These are phyloP conservation scores for Eupithecia subumbrata DNA, from an alignment of 2,888 invertebrate genomes.

Conservation along the genomic window DNA sequence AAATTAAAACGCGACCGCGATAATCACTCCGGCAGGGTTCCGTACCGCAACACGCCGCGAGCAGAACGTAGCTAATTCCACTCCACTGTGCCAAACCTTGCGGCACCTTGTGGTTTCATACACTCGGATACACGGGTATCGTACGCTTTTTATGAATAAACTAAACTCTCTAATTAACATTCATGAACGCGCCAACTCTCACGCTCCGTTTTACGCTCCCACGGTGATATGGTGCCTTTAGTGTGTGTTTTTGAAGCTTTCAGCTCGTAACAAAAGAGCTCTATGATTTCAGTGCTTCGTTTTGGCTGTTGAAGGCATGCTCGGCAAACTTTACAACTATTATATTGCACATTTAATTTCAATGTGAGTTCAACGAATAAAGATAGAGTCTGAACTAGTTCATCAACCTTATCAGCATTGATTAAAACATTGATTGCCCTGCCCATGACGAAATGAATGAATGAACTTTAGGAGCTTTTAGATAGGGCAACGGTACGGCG, in stretches of 20 bases:
- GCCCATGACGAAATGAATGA: not conserved
- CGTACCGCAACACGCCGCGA: slow-evolving; percentile 56
- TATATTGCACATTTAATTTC: not conserved
- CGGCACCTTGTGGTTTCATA: slow-evolving; percentile 52
- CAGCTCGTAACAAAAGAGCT: not conserved
- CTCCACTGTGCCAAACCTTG: slow-evolving; percentile 44
- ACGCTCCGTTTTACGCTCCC: slow-evolving; percentile 21
- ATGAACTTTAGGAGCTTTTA: not conserved
- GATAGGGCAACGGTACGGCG: too few relatives aligned
- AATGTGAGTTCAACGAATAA: not conserved
- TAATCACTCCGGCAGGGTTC: slow-evolving; percentile 64
- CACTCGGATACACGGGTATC: slow-evolving; percentile 10
- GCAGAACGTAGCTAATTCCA: slow-evolving; percentile 45
- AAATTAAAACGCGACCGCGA: slow-evolving; percentile 78
- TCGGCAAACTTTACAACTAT: not conserved
- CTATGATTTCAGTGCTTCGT: slow-evolving; percentile 11
- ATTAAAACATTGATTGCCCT: not conserved
- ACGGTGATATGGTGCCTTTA: slow-evolving; percentile 17
- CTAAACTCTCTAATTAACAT: slow-evolving; percentile 28
- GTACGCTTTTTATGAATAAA: slow-evolving; percentile 26
- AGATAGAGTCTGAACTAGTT: not conserved
- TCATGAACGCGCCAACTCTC: slow-evolving; percentile 24
- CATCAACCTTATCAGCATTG: not conserved
- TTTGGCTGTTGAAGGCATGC: not conserved
- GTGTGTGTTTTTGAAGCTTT: slow-evolving; percentile 10